Evolutionary conservation across 1,140 invertebrate species (phyloP), one percentile per base, ranked within the genome.

Genomic region (Plodia interpunctella): DNA sequence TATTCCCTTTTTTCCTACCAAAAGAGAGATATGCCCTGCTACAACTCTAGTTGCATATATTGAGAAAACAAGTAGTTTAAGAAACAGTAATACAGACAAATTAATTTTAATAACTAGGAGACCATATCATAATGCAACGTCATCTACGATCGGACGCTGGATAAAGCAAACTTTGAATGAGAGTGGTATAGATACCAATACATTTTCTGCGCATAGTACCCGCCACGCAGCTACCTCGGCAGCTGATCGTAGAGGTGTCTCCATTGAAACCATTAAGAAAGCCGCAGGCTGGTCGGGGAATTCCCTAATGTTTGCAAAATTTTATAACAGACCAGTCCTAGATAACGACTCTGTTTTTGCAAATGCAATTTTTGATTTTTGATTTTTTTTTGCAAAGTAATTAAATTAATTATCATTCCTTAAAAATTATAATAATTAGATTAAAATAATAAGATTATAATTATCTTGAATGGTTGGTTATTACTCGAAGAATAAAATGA

Each of bases 11-110:
- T 63, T 49, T 30, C 19, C 20, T 11, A 13, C 53, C 0, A 62
- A 30, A 30, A 21, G 13, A 25, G 32, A 44, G 49, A 53, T 62
- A 53, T 62, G 60, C 25, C 60, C 60, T n/a, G 60, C 30, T 3
- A 35, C 5, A 9, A 54, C 49, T 3, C n/a, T 62, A 5, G 38
- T 8, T 13, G 28, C 32, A 11, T 62, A 62, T 30, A 49, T 57
- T 13, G 11, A 57, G 18, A 5, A 30, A 11, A 53, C 50, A 17
- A 11, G n/a, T 13, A 17, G 11, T 51, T 54, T 19, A 3, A 28
- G 49, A 19, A 32, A 1, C 30, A 5, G 30, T 32, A 25, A 62
- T 38, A 57, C 60, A 9, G 55, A 62, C 11, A 30, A 15, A 25
- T 20, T 57, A 0, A 11, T 62, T n/a, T n/a, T 62, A n/a, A 62